phyloP scores from a whole-genome alignment of 2,113 vertebrate species.

The Aphyosemion australe region DNA sequence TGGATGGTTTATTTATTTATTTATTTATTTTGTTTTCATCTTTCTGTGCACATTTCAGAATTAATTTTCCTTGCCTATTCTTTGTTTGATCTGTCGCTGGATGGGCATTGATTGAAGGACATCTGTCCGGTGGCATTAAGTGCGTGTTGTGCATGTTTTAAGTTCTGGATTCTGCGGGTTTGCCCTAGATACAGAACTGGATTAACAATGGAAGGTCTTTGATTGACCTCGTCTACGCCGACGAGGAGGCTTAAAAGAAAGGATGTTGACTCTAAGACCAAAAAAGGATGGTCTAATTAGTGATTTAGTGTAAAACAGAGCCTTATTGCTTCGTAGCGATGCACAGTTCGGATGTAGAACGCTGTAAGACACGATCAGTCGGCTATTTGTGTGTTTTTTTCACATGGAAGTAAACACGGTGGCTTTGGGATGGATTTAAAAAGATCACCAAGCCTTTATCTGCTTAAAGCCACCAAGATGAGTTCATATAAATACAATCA shows the following conservation, averaged over 20 bases:
- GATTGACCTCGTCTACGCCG: slow-evolving; percentile 48
- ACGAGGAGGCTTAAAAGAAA: slow-evolving; percentile 28
- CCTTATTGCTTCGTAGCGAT: background rate
- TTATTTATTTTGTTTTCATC: slow-evolving; percentile 29
- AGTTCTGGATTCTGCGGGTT: slow-evolving; percentile 48
- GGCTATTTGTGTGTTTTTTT: slow-evolving; percentile 26
- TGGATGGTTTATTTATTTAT: background rate
- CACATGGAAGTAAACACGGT: slow-evolving; percentile 10
- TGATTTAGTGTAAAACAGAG: background rate
- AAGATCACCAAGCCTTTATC: slow-evolving; percentile 54
- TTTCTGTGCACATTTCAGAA: background rate
- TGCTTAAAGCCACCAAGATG: slow-evolving; percentile 51
- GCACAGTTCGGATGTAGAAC: slow-evolving; percentile 22
- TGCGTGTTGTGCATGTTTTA: slow-evolving; percentile 23
- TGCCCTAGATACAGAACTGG: slow-evolving; percentile 65
- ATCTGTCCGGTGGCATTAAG: slow-evolving; percentile 45
- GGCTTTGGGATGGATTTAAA: slow-evolving; percentile 50
- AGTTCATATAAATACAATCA: slow-evolving; percentile 42
- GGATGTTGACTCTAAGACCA: background rate
- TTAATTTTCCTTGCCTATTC: slow-evolving; percentile 2
- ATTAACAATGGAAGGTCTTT: slow-evolving; percentile 64
- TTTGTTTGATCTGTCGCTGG: slow-evolving; percentile 6
- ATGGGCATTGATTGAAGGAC: slow-evolving; percentile 15
- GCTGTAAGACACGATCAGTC: slow-evolving; percentile 32
- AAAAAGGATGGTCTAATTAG: background rate